These are phyloP conservation scores for Otolemur garnettii DNA, from an alignment of 2,113 vertebrate species.

Conservation along the genomic window DNA sequence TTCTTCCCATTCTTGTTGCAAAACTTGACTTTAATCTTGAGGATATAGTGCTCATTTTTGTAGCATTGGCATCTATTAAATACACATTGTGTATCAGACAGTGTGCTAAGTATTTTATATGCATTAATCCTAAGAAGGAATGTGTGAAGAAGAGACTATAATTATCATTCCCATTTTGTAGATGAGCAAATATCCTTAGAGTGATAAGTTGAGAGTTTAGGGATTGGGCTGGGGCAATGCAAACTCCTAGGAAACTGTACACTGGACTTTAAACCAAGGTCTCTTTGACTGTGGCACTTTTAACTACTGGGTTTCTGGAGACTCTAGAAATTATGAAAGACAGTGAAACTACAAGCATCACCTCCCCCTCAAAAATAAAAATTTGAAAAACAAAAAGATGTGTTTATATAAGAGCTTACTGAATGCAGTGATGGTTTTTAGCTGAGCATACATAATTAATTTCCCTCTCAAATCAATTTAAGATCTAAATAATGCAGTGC, in stretches of 20 bases:
- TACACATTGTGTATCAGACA: neutral
- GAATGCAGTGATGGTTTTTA: constrained; percentile 49
- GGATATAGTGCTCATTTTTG: neutral
- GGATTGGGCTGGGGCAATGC: too few species aligned
- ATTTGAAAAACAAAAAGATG: neutral
- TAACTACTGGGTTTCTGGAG: neutral
- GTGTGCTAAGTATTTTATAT: neutral
- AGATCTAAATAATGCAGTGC: constrained; percentile 86
- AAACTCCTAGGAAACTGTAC: neutral
- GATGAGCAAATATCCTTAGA: neutral
- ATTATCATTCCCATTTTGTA: constrained; percentile 9
- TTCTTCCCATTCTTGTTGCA: neutral
- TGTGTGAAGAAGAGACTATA: neutral
- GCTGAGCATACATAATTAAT: constrained; percentile 80
- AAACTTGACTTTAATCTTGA: neutral
- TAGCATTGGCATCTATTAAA: neutral
- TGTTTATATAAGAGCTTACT: constrained; percentile 34
- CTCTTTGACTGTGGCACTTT: neutral
- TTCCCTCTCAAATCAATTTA: constrained; percentile 84
- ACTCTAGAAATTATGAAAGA: neutral
- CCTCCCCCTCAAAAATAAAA: neutral
- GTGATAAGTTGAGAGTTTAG: neutral
- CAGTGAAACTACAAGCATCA: neutral
- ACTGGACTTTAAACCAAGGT: neutral
- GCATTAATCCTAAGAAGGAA: constrained; percentile 4